These are phyloP conservation scores for Nerophis ophidion DNA, from an alignment of 2,113 vertebrate genomes.

Conservation along the genomic window DNA sequence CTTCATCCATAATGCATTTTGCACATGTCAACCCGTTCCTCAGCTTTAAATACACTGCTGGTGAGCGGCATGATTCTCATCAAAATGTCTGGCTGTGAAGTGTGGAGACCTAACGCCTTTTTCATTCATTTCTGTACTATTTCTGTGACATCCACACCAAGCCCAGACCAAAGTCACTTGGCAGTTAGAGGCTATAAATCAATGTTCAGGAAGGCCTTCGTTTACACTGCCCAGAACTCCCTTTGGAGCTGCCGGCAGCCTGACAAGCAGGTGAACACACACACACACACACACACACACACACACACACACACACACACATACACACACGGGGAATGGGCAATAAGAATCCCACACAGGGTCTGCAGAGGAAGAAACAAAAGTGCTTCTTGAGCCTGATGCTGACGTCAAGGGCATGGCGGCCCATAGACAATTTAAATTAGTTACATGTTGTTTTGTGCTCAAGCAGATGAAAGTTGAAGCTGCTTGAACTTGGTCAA, in stretches of 20 bases:
- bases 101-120: too few species aligned
- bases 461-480: constrained; percentile 43
- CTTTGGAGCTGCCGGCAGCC: constrained; percentile 15
- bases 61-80: constrained; percentile 19
- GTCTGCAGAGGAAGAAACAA: constrained; percentile 21
- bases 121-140: too few species aligned
- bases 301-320: too few species aligned
- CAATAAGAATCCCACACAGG: constrained; percentile 21
- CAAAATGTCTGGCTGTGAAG: constrained; percentile 26
- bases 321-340: constrained; percentile 3
- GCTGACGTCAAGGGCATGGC: constrained; percentile 56
- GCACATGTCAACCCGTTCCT: constrained; percentile 9
- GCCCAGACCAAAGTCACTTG: constrained; percentile 36
- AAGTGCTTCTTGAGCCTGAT: constrained; percentile 45
- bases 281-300: too few species aligned
- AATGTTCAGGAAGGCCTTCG: constrained; percentile 20
- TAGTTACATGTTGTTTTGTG: constrained; percentile 52
- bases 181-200: constrained; percentile 51
- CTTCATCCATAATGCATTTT: constrained; percentile 24
- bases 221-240: constrained; percentile 19
- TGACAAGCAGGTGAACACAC: constrained; percentile 4
- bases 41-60: constrained; percentile 17
- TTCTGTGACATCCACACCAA: too few species aligned
- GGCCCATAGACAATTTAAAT: constrained; percentile 43
- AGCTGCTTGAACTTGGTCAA: constrained; percentile 15